Evolutionary conservation across 2,888 invertebrate species (phyloP), one percentile per base, ranked within the genome.

Genomic region (Neuroscelio doddi): DNA sequence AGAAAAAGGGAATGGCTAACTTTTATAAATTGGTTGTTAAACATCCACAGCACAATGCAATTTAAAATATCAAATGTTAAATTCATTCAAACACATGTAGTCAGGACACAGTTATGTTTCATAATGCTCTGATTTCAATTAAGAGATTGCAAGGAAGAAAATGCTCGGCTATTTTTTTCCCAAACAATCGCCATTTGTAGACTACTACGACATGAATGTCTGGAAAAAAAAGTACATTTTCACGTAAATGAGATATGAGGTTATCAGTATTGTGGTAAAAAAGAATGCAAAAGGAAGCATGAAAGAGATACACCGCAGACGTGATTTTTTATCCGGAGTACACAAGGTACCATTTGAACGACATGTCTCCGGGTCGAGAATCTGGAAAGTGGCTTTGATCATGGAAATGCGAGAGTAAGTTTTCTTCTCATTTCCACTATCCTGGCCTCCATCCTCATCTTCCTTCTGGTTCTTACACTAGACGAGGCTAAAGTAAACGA

Each of bases 221-320:
- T 26, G 26, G 26, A 26, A 26, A 26, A 26, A 26, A 26, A 10
- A 9, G 2, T 3, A 9, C 30, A 9, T 4, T 30, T 3, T 10
- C 9, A 3, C 30, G 30, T 3, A 9, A 30, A 30, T 2, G 4
- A 30, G 72, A 71, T 69, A 67, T 68, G 70, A 3, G 30, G 2
- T 10, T 10, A 9, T 30, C n/a, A 30, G 8, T 21, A 5, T 21
- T 21, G 21, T 3, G 2, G 61, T 3, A 30, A 10, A 30, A 10
- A 10, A 4, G 9, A 30, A 10, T 30, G 30, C 9, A 9, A 30
- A 24, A 41, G 24, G 24, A 24, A 24, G 26, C 41, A 24, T 7
- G 24, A 24, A 24, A 32, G 16, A 32, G 17, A 46, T 32, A 32
- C 12, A 36, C 30, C 9, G 21, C 21, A 9, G 9, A 3, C n/a